Conservation (phyloP, 92 coral and sea anemone species). For the Parazoanthus darwini region DNA sequence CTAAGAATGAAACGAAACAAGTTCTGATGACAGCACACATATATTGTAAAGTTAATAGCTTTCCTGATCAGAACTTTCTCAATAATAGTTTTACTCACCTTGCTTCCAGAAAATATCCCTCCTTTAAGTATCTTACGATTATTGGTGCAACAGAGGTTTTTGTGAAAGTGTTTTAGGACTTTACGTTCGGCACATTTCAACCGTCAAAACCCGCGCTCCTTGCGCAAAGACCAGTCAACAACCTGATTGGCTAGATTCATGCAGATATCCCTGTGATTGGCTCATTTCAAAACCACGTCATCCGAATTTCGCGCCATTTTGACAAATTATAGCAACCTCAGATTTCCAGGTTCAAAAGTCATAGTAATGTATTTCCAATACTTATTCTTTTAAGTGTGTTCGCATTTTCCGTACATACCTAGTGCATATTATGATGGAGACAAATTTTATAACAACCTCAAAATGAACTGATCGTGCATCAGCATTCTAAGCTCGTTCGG, state of each 20-base stretch:
- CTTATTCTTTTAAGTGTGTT: too few relatives aligned
- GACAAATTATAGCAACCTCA: background rate
- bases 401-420: too few relatives aligned
- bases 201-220: background rate
- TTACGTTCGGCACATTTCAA: background rate
- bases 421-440: too few relatives aligned
- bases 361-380: too few relatives aligned
- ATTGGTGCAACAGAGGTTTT: background rate
- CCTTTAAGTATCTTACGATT: background rate
- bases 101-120: background rate
- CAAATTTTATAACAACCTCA: too few relatives aligned
- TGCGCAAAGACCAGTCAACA: background rate
- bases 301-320: conserved; percentile 34
- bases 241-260: conserved; percentile 25
- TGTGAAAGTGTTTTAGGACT: background rate
- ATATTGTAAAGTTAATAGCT: background rate
- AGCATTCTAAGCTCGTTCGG: too few relatives aligned
- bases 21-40: background rate
- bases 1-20: background rate
- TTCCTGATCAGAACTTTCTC: background rate
- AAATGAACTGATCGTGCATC: too few relatives aligned
- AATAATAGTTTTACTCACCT: background rate
- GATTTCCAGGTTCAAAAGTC: too few relatives aligned
- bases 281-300: conserved; percentile 5
- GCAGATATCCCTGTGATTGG: conserved; percentile 3